Evolutionary conservation across 2,797 vertebrate species (phyloP).

Genomic region (Phylloscopus collybita): DNA sequence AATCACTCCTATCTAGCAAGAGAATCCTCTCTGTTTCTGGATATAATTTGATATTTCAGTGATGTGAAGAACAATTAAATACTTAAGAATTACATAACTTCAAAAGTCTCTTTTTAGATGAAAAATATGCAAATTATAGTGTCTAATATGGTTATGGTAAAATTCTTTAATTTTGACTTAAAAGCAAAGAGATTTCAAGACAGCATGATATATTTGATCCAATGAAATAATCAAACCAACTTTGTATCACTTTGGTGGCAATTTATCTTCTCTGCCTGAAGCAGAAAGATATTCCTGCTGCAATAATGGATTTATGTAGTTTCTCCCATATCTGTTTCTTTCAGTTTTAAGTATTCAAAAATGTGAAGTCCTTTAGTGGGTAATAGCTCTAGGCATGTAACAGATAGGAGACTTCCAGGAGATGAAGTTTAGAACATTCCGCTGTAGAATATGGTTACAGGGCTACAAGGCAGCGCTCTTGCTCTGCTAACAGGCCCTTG

Average conservation of each 20-base stretch:
- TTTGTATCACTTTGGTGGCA: conserved; percentile 72
- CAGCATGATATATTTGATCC: conserved; percentile 75
- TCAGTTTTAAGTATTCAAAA: conserved; percentile 70
- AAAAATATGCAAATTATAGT: conserved; percentile 79
- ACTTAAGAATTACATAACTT: conserved; percentile 71
- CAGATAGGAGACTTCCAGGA: conserved; percentile 45
- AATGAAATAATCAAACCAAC: conserved; percentile 79
- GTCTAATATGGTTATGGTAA: conserved; percentile 75
- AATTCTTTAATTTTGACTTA: conserved; percentile 79
- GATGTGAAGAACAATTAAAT: conserved; percentile 75
- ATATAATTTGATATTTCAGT: conserved; percentile 67
- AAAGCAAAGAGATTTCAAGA: conserved; percentile 76
- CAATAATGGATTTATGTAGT: conserved; percentile 75
- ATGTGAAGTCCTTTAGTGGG: conserved; percentile 55
- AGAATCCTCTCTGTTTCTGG: conserved; percentile 55
- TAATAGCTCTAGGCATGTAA: conserved; percentile 46
- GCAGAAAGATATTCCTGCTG: conserved; percentile 74
- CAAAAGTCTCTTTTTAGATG: conserved; percentile 72
- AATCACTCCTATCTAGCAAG: conserved; percentile 53
- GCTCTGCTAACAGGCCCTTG: not conserved
- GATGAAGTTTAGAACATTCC: conserved; percentile 41
- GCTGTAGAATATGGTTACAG: not conserved
- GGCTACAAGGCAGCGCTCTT: conserved; percentile 32
- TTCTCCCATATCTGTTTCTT: conserved; percentile 72
- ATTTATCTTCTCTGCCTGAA: conserved; percentile 79